Base-by-base conservation (phyloP, 2,113 vertebrate genomes). In the Psophia crepitans region DNA sequence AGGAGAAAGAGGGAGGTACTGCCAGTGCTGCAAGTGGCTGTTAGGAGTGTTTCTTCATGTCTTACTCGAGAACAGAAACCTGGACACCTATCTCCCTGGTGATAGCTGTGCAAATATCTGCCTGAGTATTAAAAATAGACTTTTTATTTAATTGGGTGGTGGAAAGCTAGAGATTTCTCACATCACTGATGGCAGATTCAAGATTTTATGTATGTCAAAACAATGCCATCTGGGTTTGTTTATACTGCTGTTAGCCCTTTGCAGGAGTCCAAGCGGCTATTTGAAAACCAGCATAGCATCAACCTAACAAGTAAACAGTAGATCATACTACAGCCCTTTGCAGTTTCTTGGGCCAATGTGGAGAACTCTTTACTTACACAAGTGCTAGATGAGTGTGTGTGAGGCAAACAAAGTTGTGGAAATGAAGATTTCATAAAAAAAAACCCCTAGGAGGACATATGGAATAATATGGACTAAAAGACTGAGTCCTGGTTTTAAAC, bases 141-240 rank as follows among this genome's bases (percentile, higher is more conserved):
- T 64, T 94, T 97, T 83, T 94, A 71, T 94, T 84, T 89, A 95
- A 89, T 93, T 89, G 60, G 60, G 48, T 89, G 44, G 61, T 71
- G 49, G 33, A 91, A 86, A 84, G 61, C 53, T 94, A 56, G 53
- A 76, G 78, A 86, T 60, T 88, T 90, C 76, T 95, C 90, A 73
- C 77, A 89, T 94, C 80, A 53, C 49, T 95, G 0, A 87, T 65
- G 49, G 68, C 83, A 96, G 77, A 89, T 82, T 87, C 54, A 82
- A 79, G 84, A 87, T 79, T 95, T 89, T 93, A 79, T 13, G 14
- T 89, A 49, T 90, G 76, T 97, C 96, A 90, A 89, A 96, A 93
- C 83, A 94, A 64, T 82, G 69, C 92, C 88, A 78, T 95, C 94
- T 96, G 88, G 35, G 8, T 96, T 96, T 97, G 71, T 95, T 90